Base-by-base conservation (phyloP, 1,140 invertebrate species). In the Lordiphosa stackelbergi region DNA sequence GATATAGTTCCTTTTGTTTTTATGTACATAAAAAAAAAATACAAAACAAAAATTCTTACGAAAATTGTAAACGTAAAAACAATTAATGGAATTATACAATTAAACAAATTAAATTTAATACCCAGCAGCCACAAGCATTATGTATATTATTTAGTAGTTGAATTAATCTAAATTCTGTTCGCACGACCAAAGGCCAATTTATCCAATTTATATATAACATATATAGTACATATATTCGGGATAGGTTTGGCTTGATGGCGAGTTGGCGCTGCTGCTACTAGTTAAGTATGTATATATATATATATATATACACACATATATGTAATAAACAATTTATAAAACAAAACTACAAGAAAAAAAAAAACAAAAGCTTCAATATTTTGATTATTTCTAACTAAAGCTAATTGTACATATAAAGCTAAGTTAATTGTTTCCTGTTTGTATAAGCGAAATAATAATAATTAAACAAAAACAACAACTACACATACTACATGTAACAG, bases 1-100 rank as follows among this genome's bases (percentile, higher is more conserved):
- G 73, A 87, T 87, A 87, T 87, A 87, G 85, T 87, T 87, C 85
- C 85, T 87, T 81, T 87, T 87, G 85, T 87, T 87, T 87, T 87
- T 87, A 87, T 87, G 85, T 85, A 86, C 53, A 83, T 83, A 71
- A 79, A 53, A 74, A 59, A 71, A 58, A 61, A 71, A 66, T 49
- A 60, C 47, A 56, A 45, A 48, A 65, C n/a, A 66, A 36, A 71
- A 70, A 72, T 72, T 81, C 54, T 75, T 75, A 81, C 75, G 66
- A 74, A 81, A 74, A 79, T 83, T 69, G 55, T 81, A 36, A 69
- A 71, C 75, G 72, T 81, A 81, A 81, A 81, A 83, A 83, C 77
- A 79, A 79, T 69, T 69, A 83, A 81, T 69, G 75, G 75, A 81
- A 81, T 81, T 81, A 81, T 81, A 81, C 73, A 79, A 8, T 78